Base-by-base conservation (phyloP, 92 coral and sea anemone species). In the Umimayanthus chanpuru region DNA sequence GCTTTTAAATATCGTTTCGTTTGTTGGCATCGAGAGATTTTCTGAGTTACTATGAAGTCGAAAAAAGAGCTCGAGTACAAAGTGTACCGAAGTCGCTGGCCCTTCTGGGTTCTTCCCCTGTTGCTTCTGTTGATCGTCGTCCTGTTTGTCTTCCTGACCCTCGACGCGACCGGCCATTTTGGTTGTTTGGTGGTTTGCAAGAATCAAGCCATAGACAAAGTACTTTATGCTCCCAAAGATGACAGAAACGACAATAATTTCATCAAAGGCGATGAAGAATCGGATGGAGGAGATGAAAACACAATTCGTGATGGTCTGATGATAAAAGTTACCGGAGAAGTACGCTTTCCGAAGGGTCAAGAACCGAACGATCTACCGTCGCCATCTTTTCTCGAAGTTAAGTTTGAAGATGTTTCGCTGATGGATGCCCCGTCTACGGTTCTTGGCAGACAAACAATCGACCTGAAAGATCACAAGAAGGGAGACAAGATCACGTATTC, bases 171-270 rank as follows among this genome's bases (percentile, higher is more conserved):
- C 11, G 93, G 90, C 58, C 90, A 89, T 18, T 90, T 91, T 78
- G 93, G 92, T 20, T 94, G 98, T 73, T 76, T 94, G 71, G 81
- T 93, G 30, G 90, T 86, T 77, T 94, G 98, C 82, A 88, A 91
- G 47, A 92, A 85, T 25, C 70, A 64, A n/a, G 77, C 30, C 21
- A 81, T 71, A 15, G 82, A 85, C 65, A 90, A 73, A 74, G 94
- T 68, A 21, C 29, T 91, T 1, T n/a, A 25, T 21, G 84, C 85
- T 14, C 94, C 92, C 14, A 43, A 32, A 9, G 86, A 86, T 21
- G 90, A n/a, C 61, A 88, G 83, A 75, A 81, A 71, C 70, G 73
- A 67, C 50, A 49, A 76, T 14, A 30, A 18, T 72, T 47, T 74
- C 68, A 76, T 50, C 10, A 55, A 88, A 43, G 29, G 39, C 61